A percentile compares a stretch with the other conserved stretches of the same genome.
Conservation (phyloP, 2,113 vertebrate species). For the Chlorocebus sabaeus region DNA sequence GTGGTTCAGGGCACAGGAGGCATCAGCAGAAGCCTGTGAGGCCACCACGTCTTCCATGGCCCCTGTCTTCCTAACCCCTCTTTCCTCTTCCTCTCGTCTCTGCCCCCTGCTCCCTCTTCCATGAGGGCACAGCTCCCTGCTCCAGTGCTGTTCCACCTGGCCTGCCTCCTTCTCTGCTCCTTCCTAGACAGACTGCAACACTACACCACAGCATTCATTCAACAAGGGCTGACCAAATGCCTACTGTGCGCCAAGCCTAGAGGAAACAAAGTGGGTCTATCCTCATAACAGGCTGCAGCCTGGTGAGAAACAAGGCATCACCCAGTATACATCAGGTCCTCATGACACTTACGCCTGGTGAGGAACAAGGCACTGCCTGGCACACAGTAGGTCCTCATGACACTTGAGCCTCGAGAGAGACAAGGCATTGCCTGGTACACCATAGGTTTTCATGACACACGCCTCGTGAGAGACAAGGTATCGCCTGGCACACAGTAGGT, state of each 20-base stretch:
- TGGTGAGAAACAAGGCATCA: neutral
- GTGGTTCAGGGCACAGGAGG: accelerated
- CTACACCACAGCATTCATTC: neutral
- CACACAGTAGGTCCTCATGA: neutral
- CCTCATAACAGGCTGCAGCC: neutral
- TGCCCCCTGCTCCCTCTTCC: neutral
- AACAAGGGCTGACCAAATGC: neutral
- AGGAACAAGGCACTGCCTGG: neutral
- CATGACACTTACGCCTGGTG: neutral
- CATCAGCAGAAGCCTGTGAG: neutral
- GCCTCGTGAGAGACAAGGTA: neutral
- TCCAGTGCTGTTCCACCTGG: accelerated
- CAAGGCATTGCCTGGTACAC: no score
- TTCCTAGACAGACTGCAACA: neutral
- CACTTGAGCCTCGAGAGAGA: neutral
- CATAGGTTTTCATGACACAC: neutral
- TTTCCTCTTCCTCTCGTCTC: neutral
- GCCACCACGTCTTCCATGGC: accelerated
- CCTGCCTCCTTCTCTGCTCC: neutral
- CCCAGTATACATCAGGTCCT: neutral
- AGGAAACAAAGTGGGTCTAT: neutral
- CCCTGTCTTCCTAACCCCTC: neutral
- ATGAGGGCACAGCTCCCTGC: accelerated
- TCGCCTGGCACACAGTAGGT: neutral
- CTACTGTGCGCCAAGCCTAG: neutral